phyloP scores from a whole-genome alignment of 1,140 invertebrate genomes.

The Stenopsyche tienmushanensis region DNA sequence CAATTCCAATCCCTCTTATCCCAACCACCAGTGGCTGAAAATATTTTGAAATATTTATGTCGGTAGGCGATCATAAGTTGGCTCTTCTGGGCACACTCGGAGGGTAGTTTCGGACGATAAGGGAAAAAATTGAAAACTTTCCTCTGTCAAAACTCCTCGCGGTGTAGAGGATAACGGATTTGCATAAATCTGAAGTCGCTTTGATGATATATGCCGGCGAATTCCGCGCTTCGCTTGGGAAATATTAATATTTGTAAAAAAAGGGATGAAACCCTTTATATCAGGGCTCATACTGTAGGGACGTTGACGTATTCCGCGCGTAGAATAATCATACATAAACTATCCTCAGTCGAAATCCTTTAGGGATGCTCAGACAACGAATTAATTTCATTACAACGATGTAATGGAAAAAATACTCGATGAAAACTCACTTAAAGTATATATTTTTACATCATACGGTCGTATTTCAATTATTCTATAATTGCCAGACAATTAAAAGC shows the following conservation, averaged over 20 bases:
- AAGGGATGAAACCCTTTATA: too few relatives aligned
- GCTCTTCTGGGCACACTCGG: background rate
- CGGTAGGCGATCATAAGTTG: conserved; percentile 3
- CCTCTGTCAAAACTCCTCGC: background rate
- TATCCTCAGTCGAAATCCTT: too few relatives aligned
- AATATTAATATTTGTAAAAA: conserved; percentile 16
- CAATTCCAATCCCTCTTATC: conserved; percentile 6
- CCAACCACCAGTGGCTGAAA: background rate
- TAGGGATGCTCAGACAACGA: too few relatives aligned
- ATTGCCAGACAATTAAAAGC: too few relatives aligned
- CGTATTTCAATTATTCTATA: too few relatives aligned
- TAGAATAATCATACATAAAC: too few relatives aligned
- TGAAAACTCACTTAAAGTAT: too few relatives aligned
- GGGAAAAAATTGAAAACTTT: conserved; percentile 15
- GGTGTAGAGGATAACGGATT: background rate
- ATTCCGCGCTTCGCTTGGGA: background rate
- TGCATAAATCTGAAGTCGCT: conserved; percentile 17
- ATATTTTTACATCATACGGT: too few relatives aligned
- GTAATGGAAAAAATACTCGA: too few relatives aligned
- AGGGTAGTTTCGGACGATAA: background rate
- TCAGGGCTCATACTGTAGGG: too few relatives aligned
- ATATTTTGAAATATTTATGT: conserved; percentile 12
- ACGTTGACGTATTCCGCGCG: too few relatives aligned
- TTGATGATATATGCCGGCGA: conserved; percentile 16
- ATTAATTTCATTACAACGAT: too few relatives aligned